A percentile compares a stretch with the other conserved stretches of the same genome.
Conservation (phyloP, 2,113 vertebrate genomes). For the Mustelus asterias region DNA sequence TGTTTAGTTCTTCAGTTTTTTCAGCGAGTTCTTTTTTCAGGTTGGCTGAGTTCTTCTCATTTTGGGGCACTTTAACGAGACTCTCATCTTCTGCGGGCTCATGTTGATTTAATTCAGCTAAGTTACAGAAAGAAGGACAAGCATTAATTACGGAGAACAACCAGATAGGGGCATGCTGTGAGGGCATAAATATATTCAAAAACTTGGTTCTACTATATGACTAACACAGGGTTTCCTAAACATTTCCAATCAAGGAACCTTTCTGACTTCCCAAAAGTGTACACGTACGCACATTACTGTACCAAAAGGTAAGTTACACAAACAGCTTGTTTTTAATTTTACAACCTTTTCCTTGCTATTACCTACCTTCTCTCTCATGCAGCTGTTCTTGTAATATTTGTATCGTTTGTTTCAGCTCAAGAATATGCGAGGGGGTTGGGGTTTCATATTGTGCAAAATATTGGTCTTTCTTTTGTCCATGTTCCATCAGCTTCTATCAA, state of each 20-base stretch:
- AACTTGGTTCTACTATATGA: not conserved
- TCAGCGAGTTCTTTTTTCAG: slow-evolving; percentile 60
- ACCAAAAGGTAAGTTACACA: not conserved
- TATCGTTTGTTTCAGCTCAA: slow-evolving; percentile 63
- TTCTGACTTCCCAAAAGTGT: too few relatives aligned
- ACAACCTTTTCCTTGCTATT: too few relatives aligned
- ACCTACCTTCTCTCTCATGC: slow-evolving; percentile 56
- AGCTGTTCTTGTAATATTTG: slow-evolving; percentile 60
- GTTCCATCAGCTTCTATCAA: slow-evolving; percentile 58
- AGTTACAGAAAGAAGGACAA: slow-evolving; percentile 33
- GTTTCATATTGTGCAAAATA: slow-evolving; percentile 48
- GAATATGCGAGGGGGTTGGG: slow-evolving; percentile 44
- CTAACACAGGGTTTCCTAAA: too few relatives aligned
- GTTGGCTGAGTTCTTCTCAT: slow-evolving; percentile 49
- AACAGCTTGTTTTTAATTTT: not conserved
- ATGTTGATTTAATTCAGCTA: slow-evolving; percentile 54
- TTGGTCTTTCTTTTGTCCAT: slow-evolving; percentile 54
- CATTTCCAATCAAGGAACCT: too few relatives aligned
- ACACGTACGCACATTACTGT: not conserved
- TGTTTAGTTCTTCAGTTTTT: slow-evolving; percentile 61
- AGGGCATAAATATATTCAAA: not conserved
- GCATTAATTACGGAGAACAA: not conserved
- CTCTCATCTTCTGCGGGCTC: slow-evolving; percentile 46
- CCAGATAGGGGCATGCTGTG: not conserved
- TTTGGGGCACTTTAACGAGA: slow-evolving; percentile 44